Evolutionary conservation across 2,113 vertebrate species (phyloP), one percentile per base, ranked within the genome.

Genomic region (Echinops telfairi): DNA sequence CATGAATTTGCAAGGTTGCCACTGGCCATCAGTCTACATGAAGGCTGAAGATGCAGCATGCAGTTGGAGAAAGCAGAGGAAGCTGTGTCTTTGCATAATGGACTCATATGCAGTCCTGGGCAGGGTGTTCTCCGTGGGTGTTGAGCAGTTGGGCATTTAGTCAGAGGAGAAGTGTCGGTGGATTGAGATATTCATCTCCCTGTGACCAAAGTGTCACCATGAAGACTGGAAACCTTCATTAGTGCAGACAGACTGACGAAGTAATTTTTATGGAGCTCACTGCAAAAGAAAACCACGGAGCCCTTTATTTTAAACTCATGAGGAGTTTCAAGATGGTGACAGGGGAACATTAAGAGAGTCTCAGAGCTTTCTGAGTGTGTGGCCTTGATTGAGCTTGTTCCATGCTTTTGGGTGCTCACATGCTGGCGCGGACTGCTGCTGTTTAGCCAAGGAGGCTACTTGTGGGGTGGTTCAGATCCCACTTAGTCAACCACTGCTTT

Each of bases 21-120:
- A 6, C 17, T n/a, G 38, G n/a, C 60, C 23, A 6, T 66, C 29
- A 2, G 53, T 8, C 23, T 29, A 66, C 5, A 1, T 6, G 29
- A 62, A 57, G 29, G 47, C 2, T 16, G 5, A 78, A 85, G 62
- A 53, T 53, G 10, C 60, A 3, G 8, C 15, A 5, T 9, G 38
- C 2, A 3, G 29, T 12, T 38, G 76, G n/a, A 87, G 38, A 62
- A 73, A 90, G 23, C 12, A 53, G 40, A 91, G 43, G 43, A 40
- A 58, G 29, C 14, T 11, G 22, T 33, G 22, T 68, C 70, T 3
- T 33, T 36, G 3, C 19, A 3, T 14, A 3, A 8, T 0, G 1
- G 4, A 33, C 16, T 53, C 76, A 19, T 47, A 19, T 6, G 36
- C 1, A 0, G n/a, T 20, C 6, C 16, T 17, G 20, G 29, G 33